Evolutionary conservation across 2,797 vertebrate species (phyloP), one percentile per base, ranked within the genome.

Genomic region (Cyclura pinguis): DNA sequence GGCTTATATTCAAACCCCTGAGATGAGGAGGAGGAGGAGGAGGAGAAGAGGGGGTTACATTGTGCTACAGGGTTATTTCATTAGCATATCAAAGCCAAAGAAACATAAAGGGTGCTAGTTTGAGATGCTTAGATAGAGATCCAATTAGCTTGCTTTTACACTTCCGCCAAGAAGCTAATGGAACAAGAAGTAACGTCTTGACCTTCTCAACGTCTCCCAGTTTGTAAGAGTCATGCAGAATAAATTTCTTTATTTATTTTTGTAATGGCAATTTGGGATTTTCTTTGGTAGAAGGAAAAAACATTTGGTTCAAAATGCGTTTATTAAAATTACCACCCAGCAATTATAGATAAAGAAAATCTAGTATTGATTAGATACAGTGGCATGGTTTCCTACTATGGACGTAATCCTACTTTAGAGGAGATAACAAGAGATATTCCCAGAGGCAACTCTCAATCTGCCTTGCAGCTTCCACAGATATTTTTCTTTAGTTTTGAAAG

Each of bases 101-200:
- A 64, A n/a, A 67, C 6, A 90, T 38, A 90, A 87, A 90, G 72
- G 73, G 67, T 83, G 69, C 74, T 87, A 83, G 80, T 87, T 83
- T 90, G 69, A 76, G 89, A 87, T 83, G 85, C 69, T 87, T 83
- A 90, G 80, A 87, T 90, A 76, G 89, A 83, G 80, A 90, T 90
- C 85, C 85, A 90, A 90, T 90, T 87, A 90, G 62, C 69, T 90
- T 77, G 89, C 85, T 90, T 90, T 90, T 77, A 83, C 69, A 76
- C 32, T 90, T 90, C 52, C 18, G 27, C 85, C 73, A 67, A 83
- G 78, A 87, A 87, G 89, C 72, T 90, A 87, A 90, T 90, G 78
- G 47, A 87, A 82, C 42, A 87, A 83, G 81, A 90, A 90, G 80
- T 35, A 83, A 42, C 80, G 77, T 90, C 85, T 90, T 90, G 80